Base-by-base conservation (phyloP, 1,140 invertebrate genomes). In the Holotrichia oblita region DNA sequence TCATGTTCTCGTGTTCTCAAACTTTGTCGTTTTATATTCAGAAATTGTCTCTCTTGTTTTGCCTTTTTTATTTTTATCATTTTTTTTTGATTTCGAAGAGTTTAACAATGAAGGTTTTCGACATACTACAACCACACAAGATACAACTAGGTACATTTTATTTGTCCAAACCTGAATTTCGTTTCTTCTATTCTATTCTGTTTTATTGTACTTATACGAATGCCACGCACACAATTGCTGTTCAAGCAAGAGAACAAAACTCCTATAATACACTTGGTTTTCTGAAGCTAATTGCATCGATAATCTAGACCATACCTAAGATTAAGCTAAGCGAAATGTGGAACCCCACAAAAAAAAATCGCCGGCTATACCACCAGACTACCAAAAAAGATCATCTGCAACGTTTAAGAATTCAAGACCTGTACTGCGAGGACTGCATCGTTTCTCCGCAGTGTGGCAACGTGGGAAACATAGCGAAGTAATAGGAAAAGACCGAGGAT, bases 391-490 rank as follows among this genome's bases (percentile, higher is more conserved):
- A 17, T 55, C 48, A 34, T 55, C 48, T 69, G 61, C 22, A 69
- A 12, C 61, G 61, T 69, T 69, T 69, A 69, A 69, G 61, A 34
- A 69, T 69, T 69, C 61, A 69, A 17, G 22, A 69, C 22, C 22
- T 69, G 61, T 27, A 69, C 20, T 22, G 14, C 6, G 14, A 55
- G 14, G 3, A 55, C 48, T 55, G 48, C 48, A 55, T 7, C 48
- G 48, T 55, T 55, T 55, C 17, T 55, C 48, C 48, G 48, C 48
- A 55, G 48, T 55, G 17, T n/a, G 48, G 27, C 17, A 55, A 17
- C 48, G 17, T 55, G 48, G 14, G 48, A 55, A 55, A 17, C 27
- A 34, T 17, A 17, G 48, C 48, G n/a, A 17, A 55, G 14, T 17
- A 55, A n/a, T 6, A 55, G 48, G n/a, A 17, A 14, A 3, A 10